These are phyloP conservation scores for Bombus superbus DNA, from an alignment of 1,140 invertebrate species.

Conservation along the genomic window DNA sequence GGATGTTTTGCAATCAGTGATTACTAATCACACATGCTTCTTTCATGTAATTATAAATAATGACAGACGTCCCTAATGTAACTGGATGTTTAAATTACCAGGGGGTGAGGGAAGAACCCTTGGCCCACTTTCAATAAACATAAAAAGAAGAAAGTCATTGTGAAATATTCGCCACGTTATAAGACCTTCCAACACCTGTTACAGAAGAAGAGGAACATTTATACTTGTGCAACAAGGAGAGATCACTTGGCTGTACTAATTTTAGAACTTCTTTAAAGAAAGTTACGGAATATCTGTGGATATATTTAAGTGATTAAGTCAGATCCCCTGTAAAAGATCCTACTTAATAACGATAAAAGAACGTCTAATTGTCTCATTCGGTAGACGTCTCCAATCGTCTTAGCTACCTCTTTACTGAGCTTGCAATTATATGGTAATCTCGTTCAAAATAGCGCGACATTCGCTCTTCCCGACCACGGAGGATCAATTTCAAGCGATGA, in stretches of 20 bases:
- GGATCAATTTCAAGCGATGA: background rate
- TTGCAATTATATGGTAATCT: conserved; percentile 27
- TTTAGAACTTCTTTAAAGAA: background rate
- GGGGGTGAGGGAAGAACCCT: background rate
- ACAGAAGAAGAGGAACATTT: background rate
- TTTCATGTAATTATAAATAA: background rate
- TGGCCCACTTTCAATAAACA: background rate
- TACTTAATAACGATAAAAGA: conserved; percentile 35
- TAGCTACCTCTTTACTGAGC: background rate
- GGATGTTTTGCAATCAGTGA: background rate
- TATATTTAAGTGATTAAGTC: background rate
- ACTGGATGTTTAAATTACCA: background rate
- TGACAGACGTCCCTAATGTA: background rate
- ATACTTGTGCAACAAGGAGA: background rate
- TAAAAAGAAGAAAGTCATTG: background rate
- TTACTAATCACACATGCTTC: background rate
- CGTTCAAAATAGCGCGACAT: background rate
- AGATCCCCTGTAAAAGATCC: background rate
- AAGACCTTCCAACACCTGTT: background rate
- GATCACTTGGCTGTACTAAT: background rate
- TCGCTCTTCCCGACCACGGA: background rate
- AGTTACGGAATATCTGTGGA: background rate
- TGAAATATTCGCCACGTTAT: background rate
- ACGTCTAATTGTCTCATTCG: conserved; percentile 27
- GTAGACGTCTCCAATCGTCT: conserved; percentile 1